A percentile compares a stretch with the other conserved stretches of the same genome.
phyloP scores from a whole-genome alignment of 2,888 invertebrate genomes.

The Helicoverpa assulta region DNA sequence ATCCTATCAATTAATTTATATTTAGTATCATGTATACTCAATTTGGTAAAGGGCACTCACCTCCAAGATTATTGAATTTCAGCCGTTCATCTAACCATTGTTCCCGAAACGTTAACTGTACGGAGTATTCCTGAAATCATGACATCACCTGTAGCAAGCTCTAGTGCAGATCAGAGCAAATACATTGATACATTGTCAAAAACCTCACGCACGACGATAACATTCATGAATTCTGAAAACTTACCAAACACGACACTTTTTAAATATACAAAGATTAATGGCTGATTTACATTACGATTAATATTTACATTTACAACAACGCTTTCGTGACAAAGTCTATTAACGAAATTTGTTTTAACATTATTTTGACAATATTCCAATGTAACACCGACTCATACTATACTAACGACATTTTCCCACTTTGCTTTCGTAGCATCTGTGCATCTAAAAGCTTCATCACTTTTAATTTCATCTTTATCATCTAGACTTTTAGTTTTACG shows the following conservation, averaged over 20 bases:
- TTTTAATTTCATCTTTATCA: conserved; percentile 41
- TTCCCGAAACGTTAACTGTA: conserved; percentile 98
- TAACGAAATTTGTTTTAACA: conserved; percentile 3
- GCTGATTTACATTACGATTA: conserved; percentile 10
- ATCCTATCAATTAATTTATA: not conserved
- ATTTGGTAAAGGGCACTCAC: conserved; percentile 83
- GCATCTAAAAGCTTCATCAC: conserved; percentile 61
- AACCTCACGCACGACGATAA: not conserved
- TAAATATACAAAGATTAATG: not conserved
- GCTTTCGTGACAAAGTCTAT: not conserved
- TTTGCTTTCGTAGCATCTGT: conserved; percentile 53
- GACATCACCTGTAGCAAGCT: conserved; percentile 37
- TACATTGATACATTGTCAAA: conserved; percentile 63
- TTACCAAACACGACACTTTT: not conserved
- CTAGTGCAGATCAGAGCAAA: conserved; percentile 11
- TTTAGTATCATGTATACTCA: not conserved
- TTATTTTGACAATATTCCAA: conserved; percentile 69
- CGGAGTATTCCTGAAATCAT: conserved; percentile 97
- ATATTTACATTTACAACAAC: conserved; percentile 2
- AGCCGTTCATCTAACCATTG: conserved; percentile 98
- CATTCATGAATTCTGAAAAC: not conserved
- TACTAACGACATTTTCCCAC: conserved; percentile 43
- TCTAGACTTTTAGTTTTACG: conserved; percentile 57
- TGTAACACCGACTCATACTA: conserved; percentile 43
- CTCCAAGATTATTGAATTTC: conserved; percentile 96